phyloP scores from a whole-genome alignment of 2,113 vertebrate species.

The Brachypodius melanocephalos region DNA sequence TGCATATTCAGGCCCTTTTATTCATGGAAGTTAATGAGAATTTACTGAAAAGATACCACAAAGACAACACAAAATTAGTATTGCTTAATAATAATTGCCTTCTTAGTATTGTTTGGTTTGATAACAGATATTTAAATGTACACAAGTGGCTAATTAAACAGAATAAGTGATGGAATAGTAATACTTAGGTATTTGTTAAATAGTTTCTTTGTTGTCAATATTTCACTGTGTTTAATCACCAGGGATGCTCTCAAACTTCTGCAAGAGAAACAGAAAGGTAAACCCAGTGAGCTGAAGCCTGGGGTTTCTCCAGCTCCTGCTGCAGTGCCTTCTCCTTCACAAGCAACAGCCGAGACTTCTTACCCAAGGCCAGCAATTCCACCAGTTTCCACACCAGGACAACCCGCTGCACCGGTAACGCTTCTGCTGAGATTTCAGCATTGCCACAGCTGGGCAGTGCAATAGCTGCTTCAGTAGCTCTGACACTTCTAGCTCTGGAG shows the following conservation, averaged over 20 bases:
- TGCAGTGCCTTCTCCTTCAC: background rate
- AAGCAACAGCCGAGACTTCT: background rate
- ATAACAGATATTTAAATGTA: background rate
- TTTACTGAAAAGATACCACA: background rate
- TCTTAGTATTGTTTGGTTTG: background rate
- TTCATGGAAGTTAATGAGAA: background rate
- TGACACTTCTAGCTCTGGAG: background rate
- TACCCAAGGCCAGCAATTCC: constrained; percentile 80
- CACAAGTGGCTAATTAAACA: background rate
- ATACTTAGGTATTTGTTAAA: background rate
- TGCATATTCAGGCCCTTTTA: background rate
- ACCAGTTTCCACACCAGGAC: constrained; percentile 83
- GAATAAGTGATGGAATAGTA: background rate
- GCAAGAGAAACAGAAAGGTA: constrained; percentile 70
- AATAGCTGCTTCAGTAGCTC: background rate
- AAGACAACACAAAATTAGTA: background rate
- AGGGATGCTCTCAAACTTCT: constrained; percentile 91
- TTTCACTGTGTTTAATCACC: constrained; percentile 23
- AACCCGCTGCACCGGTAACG: constrained; percentile 79
- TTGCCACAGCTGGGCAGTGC: background rate
- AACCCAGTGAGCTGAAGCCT: constrained; percentile 35
- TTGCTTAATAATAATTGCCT: background rate
- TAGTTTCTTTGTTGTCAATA: background rate
- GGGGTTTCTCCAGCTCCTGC: constrained; percentile 23
- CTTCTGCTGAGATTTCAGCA: background rate